A percentile compares a stretch with the other conserved stretches of the same genome.
phyloP scores from a whole-genome alignment of 2,113 vertebrate species.

The Sylvietta virens region DNA sequence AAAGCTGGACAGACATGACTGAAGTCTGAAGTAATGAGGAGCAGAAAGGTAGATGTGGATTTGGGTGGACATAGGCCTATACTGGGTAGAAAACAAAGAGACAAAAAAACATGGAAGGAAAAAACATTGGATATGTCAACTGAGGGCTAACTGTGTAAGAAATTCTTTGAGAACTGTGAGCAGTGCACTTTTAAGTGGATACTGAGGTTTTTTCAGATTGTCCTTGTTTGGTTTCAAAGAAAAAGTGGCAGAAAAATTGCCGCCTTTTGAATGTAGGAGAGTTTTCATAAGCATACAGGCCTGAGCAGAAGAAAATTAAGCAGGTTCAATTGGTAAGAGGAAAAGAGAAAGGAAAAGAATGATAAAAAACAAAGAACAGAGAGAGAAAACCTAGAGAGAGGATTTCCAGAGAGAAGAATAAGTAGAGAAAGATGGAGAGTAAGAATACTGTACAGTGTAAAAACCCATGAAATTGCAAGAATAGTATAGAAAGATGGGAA shows the following conservation, averaged over 20 bases:
- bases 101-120: not conserved
- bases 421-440: not conserved
- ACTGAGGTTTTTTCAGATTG: not conserved
- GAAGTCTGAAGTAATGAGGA: not conserved
- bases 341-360: not conserved
- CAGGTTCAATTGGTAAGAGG: not conserved
- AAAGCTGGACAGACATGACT: not conserved
- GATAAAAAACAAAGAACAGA: not conserved
- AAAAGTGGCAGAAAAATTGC: not conserved
- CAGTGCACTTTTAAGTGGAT: not conserved
- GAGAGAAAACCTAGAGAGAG: not conserved
- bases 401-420: not conserved
- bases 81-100: not conserved
- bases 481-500: not conserved
- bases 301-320: not conserved
- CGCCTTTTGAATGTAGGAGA: not conserved
- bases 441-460: not conserved
- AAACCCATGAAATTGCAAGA: fast-evolving
- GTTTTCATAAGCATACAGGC: not conserved
- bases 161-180: not conserved
- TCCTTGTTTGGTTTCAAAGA: not conserved
- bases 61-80: not conserved
- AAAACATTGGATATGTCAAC: not conserved
- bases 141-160: not conserved
- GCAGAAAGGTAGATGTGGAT: not conserved